Conservation (phyloP, 2,888 invertebrate species). For the Lysandra bellargus region DNA sequence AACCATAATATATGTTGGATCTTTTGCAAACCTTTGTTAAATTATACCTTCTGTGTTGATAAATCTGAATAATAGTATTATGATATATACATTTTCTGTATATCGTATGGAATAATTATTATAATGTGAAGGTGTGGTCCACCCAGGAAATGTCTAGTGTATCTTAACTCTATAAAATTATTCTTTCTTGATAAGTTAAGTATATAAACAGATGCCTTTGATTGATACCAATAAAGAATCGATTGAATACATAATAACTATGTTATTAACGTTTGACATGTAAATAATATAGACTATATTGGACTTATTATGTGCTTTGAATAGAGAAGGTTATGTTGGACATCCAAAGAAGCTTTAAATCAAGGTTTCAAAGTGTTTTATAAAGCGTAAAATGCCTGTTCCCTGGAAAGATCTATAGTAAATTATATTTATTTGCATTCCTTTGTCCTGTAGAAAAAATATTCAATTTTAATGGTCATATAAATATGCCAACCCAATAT, state of each 20-base stretch:
- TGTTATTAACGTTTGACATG: conserved; percentile 19
- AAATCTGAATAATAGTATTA: not conserved
- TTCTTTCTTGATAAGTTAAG: conserved; percentile 1
- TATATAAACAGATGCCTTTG: conserved; percentile 6
- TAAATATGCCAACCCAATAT: too few relatives aligned
- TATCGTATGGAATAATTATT: conserved; percentile 3
- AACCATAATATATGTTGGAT: too few relatives aligned
- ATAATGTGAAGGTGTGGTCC: not conserved
- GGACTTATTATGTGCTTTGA: not conserved
- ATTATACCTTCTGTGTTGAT: not conserved
- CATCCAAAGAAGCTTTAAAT: not conserved
- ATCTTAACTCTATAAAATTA: not conserved
- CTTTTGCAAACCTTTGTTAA: too few relatives aligned
- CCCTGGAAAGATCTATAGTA: too few relatives aligned
- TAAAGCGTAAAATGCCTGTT: not conserved
- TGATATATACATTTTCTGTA: not conserved
- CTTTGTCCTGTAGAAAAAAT: not conserved
- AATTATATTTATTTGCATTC: not conserved
- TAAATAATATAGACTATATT: not conserved
- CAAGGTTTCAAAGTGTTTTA: not conserved
- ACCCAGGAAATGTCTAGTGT: conserved; percentile 9
- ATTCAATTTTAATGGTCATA: too few relatives aligned
- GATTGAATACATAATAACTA: conserved; percentile 23
- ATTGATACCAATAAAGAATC: conserved; percentile 15
- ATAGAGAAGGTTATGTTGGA: not conserved